These are phyloP conservation scores for Montipora sp. DNA, from an alignment of 64 coral and sea anemone species.

Conservation along the genomic window DNA sequence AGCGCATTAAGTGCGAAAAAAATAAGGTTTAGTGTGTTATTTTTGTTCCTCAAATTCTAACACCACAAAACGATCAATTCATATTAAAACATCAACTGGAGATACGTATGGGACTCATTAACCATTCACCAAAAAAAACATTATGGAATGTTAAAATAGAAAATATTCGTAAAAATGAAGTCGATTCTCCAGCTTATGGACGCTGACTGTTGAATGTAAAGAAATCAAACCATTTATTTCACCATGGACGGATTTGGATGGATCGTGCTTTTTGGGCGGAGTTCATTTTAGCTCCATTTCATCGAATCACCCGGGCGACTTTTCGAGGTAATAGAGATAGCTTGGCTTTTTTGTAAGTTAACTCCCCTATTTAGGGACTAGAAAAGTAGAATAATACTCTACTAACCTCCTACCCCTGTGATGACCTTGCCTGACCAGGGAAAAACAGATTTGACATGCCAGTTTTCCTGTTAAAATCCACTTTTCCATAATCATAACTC, in stretches of 20 bases:
- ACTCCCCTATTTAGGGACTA: slow-evolving; percentile 51
- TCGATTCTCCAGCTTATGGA: not conserved
- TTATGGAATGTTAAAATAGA: slow-evolving; percentile 30
- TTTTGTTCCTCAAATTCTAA: slow-evolving; percentile 15
- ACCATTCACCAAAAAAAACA: slow-evolving; percentile 50
- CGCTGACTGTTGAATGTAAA: not conserved
- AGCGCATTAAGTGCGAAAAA: not conserved
- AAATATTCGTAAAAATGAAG: not conserved
- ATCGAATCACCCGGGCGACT: slow-evolving; percentile 39
- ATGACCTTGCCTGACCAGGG: slow-evolving; percentile 30
- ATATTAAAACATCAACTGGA: slow-evolving; percentile 37
- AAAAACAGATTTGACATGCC: slow-evolving; percentile 38
- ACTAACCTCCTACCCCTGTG: slow-evolving; percentile 43
- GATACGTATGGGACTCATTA: slow-evolving; percentile 31
- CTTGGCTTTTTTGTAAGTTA: slow-evolving; percentile 38
- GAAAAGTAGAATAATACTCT: slow-evolving; percentile 6
- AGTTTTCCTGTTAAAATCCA: slow-evolving; percentile 39
- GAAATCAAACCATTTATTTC: not conserved
- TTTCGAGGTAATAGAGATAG: slow-evolving; percentile 51
- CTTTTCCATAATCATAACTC: not conserved
- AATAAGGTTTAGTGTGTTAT: slow-evolving; percentile 5
- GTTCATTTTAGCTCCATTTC: slow-evolving; percentile 55
- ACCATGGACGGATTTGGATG: not conserved
- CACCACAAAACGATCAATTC: slow-evolving; percentile 51
- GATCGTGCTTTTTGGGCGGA: slow-evolving; percentile 15